A percentile compares a stretch with the other conserved stretches of the same genome.
phyloP scores from a whole-genome alignment of 2,797 vertebrate species.

The Oryzias sinensis region DNA sequence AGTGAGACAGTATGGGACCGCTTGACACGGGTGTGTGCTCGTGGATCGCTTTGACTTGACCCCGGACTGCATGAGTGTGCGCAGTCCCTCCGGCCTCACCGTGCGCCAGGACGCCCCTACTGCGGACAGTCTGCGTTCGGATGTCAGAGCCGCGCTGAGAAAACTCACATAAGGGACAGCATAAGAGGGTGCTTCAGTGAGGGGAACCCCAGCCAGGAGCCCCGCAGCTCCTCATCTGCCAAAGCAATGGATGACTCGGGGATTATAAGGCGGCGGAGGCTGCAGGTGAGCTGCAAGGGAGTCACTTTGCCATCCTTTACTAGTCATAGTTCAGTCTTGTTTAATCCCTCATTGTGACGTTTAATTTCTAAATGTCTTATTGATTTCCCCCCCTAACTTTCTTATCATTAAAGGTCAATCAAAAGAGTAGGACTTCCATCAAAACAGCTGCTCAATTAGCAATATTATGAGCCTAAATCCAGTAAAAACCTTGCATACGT shows the following conservation, averaged over 20 bases:
- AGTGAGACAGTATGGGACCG: conserved; percentile 20
- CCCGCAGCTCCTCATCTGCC: conserved; percentile 13
- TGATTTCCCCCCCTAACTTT: background rate
- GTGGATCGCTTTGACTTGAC: conserved; percentile 45
- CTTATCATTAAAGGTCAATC: background rate
- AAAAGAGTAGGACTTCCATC: too few relatives aligned
- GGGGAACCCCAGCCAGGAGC: conserved; percentile 28
- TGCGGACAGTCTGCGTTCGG: conserved; percentile 21
- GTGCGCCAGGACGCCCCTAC: conserved; percentile 30
- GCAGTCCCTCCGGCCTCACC: conserved; percentile 21
- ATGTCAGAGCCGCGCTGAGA: conserved; percentile 39
- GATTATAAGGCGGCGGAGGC: conserved; percentile 85
- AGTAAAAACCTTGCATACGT: too few relatives aligned
- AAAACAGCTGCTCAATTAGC: too few relatives aligned
- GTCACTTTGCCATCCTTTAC: background rate
- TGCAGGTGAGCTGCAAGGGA: conserved; percentile 79
- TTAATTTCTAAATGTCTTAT: too few relatives aligned
- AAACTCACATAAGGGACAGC: conserved; percentile 10
- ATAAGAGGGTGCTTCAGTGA: conserved; percentile 14
- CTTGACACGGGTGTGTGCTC: conserved; percentile 7
- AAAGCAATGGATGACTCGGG: conserved; percentile 85
- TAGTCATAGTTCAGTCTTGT: too few relatives aligned
- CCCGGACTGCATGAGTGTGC: conserved; percentile 13
- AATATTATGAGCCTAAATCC: too few relatives aligned
- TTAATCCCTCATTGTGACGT: too few relatives aligned